Evolutionary conservation across 2,888 invertebrate species (phyloP).

Genomic region (Bembecia ichneumoniformis): DNA sequence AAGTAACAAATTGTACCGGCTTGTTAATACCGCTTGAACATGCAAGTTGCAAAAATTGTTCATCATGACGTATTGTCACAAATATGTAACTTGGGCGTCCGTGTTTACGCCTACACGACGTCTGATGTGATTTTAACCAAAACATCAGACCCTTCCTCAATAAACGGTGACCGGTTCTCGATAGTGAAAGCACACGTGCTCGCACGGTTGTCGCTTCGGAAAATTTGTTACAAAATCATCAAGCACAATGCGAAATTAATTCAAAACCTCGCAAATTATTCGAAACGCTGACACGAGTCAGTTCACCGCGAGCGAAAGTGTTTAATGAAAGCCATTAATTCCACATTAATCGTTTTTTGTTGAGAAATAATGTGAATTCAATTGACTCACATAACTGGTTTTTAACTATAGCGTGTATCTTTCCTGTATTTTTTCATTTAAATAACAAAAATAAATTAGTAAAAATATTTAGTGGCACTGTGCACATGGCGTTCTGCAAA

Average conservation of each 20-base stretch:
- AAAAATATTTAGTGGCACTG: too few relatives aligned
- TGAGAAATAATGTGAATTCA: neutral
- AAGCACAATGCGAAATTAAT: conserved; percentile 7
- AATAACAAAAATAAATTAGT: too few relatives aligned
- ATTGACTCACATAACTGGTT: neutral
- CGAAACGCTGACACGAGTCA: conserved; percentile 1
- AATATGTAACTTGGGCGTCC: too few relatives aligned
- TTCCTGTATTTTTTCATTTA: too few relatives aligned
- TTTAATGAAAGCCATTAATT: neutral
- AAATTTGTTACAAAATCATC: conserved; percentile 11
- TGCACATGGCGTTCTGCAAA: too few relatives aligned
- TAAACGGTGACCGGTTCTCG: conserved; percentile 27
- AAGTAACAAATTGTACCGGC: too few relatives aligned
- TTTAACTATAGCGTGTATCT: too few relatives aligned
- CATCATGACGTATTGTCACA: too few relatives aligned
- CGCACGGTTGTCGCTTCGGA: conserved; percentile 17
- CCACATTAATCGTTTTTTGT: neutral
- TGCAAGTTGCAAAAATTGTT: too few relatives aligned
- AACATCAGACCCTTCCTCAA: neutral
- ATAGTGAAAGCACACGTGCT: conserved; percentile 39
- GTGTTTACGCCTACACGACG: too few relatives aligned
- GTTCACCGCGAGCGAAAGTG: neutral
- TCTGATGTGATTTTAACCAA: too few relatives aligned
- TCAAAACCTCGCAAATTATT: conserved; percentile 1
- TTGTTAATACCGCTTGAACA: too few relatives aligned